Conservation (phyloP, 1,140 invertebrate genomes). For the Leptinotarsa defecta region DNA sequence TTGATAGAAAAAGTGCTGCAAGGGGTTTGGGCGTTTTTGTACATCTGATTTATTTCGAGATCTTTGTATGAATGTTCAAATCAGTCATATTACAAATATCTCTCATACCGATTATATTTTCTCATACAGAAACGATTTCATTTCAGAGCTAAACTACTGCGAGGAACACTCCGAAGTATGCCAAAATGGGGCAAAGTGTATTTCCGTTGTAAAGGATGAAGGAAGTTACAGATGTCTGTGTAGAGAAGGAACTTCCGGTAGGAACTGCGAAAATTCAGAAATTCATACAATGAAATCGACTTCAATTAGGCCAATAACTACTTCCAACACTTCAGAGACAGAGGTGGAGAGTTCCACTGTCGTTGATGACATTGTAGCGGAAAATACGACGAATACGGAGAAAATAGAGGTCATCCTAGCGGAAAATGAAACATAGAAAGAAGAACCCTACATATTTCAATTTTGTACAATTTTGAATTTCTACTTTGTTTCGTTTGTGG, state of each 20-base stretch:
- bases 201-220: conserved; percentile 74
- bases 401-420: neutral
- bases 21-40: no score
- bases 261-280: conserved; percentile 65
- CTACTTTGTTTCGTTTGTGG: no score
- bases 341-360: neutral
- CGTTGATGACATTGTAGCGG: neutral
- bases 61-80: no score
- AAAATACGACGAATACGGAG: neutral
- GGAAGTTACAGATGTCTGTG: conserved; percentile 75
- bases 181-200: conserved; percentile 79
- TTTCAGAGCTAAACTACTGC: conserved; percentile 75
- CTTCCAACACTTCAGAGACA: neutral
- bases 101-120: no score
- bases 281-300: conserved; percentile 46
- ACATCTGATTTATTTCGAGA: no score
- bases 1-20: no score
- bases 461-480: no score
- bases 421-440: neutral
- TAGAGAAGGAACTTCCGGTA: conserved; percentile 64
- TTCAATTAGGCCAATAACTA: neutral
- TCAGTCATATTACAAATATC: no score
- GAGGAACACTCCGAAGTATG: conserved; percentile 71
- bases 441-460: no score
- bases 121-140: neutral